phyloP scores from a whole-genome alignment of 2,888 invertebrate genomes.

The Lithophane socia region DNA sequence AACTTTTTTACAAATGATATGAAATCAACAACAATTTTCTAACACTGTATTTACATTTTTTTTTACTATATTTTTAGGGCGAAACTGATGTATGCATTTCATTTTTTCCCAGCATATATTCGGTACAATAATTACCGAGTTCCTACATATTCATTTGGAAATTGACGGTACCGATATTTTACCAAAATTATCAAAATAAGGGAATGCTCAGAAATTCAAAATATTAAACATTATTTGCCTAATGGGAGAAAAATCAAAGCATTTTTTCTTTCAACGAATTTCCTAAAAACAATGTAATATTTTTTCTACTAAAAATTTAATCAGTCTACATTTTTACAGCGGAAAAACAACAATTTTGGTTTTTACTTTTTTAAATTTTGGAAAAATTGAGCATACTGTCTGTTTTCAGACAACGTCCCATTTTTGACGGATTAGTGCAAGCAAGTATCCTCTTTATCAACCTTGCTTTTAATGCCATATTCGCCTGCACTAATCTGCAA shows the following conservation, averaged over 20 bases:
- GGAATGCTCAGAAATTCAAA: background rate
- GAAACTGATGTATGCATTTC: background rate
- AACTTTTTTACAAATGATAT: constrained; percentile 21
- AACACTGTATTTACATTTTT: constrained; percentile 18
- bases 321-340: constrained; percentile 39
- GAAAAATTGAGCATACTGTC: constrained; percentile 47
- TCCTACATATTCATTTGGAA: background rate
- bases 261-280: background rate
- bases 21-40: constrained; percentile 31
- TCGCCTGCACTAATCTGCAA: background rate
- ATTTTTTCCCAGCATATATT: background rate
- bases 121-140: background rate
- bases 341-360: background rate
- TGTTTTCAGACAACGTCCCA: constrained; percentile 11
- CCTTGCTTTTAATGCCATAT: background rate
- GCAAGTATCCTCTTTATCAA: background rate
- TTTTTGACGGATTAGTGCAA: background rate
- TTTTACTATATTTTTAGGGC: background rate
- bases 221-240: background rate
- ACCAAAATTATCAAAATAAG: background rate
- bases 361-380: constrained; percentile 17
- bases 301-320: constrained; percentile 16
- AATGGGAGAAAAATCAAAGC: background rate
- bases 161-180: no score
- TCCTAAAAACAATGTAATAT: background rate